Conservation (phyloP, 2,113 vertebrate genomes). For the Puma concolor region DNA sequence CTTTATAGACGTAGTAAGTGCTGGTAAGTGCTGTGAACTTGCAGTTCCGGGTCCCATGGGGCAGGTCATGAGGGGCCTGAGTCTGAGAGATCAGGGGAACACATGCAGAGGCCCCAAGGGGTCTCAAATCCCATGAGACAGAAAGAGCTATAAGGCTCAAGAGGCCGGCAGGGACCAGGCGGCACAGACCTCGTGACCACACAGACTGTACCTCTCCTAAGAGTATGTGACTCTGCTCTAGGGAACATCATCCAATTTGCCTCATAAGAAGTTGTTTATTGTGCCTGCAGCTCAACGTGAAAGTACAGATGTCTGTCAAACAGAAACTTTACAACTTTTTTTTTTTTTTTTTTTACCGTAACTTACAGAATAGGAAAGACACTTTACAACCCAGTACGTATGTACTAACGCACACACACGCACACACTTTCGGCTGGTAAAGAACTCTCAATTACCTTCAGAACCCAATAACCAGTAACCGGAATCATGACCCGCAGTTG, state of each 20-base stretch:
- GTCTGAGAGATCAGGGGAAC: neutral
- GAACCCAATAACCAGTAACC: neutral
- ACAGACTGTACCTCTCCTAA: neutral
- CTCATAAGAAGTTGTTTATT: neutral
- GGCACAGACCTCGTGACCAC: neutral
- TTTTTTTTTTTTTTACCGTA: neutral
- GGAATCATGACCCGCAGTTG: neutral
- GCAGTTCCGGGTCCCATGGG: neutral
- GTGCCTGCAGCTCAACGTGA: neutral
- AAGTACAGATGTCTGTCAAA: neutral
- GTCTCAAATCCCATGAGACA: neutral
- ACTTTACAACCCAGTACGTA: neutral
- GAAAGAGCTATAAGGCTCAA: neutral
- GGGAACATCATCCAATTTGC: neutral
- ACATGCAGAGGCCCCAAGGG: neutral
- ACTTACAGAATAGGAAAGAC: neutral
- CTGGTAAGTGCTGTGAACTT: neutral
- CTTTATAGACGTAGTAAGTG: neutral
- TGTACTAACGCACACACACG: neutral
- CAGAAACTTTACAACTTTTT: neutral
- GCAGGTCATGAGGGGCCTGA: neutral
- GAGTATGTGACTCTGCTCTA: rapidly evolving
- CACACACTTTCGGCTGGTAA: neutral
- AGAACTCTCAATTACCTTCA: neutral
- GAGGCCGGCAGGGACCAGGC: neutral